Percentiles rank a stretch among this genome's conserved stretches.
Evolutionary conservation across 1,140 invertebrate genomes (phyloP).

Genomic region (Mycetomoellerius zeteki): DNA sequence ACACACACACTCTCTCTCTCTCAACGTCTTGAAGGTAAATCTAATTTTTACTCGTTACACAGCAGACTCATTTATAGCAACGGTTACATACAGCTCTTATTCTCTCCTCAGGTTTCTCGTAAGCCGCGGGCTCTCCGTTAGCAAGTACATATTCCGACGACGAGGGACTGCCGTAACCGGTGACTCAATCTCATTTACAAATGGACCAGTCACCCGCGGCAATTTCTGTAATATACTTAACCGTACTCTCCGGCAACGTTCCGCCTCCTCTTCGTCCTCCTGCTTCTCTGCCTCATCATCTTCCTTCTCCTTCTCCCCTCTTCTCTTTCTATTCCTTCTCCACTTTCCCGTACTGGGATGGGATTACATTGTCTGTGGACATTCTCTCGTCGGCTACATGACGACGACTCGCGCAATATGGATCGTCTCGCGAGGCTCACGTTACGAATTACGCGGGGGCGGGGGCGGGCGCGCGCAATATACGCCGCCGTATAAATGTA

Average conservation of each 20-base stretch:
- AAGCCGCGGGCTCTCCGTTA: conserved; percentile 53
- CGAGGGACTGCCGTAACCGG: conserved; percentile 52
- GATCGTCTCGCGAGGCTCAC: conserved; percentile 22
- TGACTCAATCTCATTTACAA: conserved; percentile 73
- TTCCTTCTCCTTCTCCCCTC: background rate
- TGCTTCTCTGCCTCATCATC: background rate
- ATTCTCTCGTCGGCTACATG: conserved; percentile 9
- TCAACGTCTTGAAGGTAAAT: conserved; percentile 59
- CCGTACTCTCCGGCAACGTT: conserved; percentile 22
- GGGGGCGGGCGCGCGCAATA: background rate
- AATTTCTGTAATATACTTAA: conserved; percentile 75
- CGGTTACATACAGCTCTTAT: background rate
- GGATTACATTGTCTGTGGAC: conserved; percentile 60
- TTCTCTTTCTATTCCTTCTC: background rate
- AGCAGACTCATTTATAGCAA: conserved; percentile 30
- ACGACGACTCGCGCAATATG: conserved; percentile 36
- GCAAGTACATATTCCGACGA: conserved; percentile 49
- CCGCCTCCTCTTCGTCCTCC: background rate
- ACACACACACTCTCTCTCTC: too few species aligned
- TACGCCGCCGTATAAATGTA: conserved; percentile 10
- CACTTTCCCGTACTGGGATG: conserved; percentile 2
- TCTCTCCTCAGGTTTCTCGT: conserved; percentile 39
- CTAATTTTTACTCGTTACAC: conserved; percentile 69
- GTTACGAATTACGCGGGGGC: conserved; percentile 43
- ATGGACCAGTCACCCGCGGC: conserved; percentile 71